Conservation (phyloP, 2,113 vertebrate genomes). For the Chitala chitala region DNA sequence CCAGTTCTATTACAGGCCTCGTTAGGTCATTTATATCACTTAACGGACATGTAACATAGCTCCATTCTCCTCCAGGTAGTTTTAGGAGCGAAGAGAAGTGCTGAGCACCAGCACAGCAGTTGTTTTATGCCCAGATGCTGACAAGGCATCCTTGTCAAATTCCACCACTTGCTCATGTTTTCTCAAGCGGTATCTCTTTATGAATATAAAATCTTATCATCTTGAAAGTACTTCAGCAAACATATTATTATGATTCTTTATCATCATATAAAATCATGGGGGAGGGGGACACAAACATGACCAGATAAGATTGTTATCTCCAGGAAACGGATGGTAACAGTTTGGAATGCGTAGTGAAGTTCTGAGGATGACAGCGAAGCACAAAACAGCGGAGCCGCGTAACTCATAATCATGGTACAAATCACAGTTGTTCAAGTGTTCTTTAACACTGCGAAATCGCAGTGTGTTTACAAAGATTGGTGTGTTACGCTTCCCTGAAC, state of each 20-base stretch:
- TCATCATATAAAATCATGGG: slow-evolving; percentile 45
- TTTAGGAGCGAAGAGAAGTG: neutral
- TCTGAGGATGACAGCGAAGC: slow-evolving; percentile 31
- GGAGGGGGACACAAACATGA: slow-evolving; percentile 54
- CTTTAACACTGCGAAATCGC: neutral
- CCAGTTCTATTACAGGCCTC: too few species aligned
- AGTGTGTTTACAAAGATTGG: neutral
- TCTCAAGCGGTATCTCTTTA: too few species aligned
- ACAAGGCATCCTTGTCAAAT: slow-evolving; percentile 38
- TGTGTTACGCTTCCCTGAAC: too few species aligned
- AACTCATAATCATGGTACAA: slow-evolving; percentile 58
- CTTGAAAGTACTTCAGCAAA: slow-evolving; percentile 49
- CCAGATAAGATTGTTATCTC: slow-evolving; percentile 64
- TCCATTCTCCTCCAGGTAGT: neutral
- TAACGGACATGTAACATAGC: too few species aligned
- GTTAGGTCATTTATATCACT: too few species aligned
- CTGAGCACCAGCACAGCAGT: neutral
- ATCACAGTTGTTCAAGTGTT: slow-evolving; percentile 9
- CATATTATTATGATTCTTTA: slow-evolving; percentile 55
- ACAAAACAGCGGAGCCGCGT: slow-evolving; percentile 37
- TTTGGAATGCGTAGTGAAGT: slow-evolving; percentile 36
- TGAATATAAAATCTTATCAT: slow-evolving; percentile 59
- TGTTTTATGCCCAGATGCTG: neutral
- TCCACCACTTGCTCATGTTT: slow-evolving; percentile 39
- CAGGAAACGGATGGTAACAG: slow-evolving; percentile 47